phyloP scores from a whole-genome alignment of 2,797 vertebrate species.

The Gallinago solitaria region DNA sequence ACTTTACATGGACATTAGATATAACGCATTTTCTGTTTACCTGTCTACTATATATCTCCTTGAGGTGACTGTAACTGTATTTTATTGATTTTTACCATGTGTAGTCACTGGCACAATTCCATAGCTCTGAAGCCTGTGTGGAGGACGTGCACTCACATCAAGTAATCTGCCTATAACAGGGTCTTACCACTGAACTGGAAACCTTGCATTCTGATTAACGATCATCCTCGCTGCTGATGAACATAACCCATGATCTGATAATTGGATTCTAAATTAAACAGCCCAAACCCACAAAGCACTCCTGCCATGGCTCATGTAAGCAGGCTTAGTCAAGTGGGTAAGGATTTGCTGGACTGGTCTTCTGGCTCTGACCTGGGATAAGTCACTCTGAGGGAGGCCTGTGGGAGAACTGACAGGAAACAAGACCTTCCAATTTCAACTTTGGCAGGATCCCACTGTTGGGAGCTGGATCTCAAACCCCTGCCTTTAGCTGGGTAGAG shows the following conservation, averaged over 20 bases:
- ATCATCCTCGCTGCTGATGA: background rate
- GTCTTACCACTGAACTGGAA: background rate
- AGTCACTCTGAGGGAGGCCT: background rate
- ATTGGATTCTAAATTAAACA: background rate
- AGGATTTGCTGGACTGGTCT: background rate
- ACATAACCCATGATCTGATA: background rate
- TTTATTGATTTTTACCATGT: background rate
- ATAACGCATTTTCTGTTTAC: background rate
- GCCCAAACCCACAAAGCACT: background rate
- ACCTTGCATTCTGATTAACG: background rate
- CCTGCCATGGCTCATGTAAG: background rate
- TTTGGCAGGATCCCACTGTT: background rate
- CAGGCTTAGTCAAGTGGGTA: background rate
- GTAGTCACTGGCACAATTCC: background rate
- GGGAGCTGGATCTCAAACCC: background rate
- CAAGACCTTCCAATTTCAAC: background rate
- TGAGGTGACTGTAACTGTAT: background rate
- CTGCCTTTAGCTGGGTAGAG: background rate
- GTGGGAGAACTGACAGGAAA: background rate
- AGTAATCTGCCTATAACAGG: background rate
- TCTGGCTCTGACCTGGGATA: background rate
- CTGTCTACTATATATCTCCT: background rate
- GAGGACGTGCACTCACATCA: background rate
- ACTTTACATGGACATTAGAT: background rate
- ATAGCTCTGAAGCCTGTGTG: background rate